Base-by-base conservation (phyloP, 1,140 invertebrate species). In the Cepaea nemoralis region DNA sequence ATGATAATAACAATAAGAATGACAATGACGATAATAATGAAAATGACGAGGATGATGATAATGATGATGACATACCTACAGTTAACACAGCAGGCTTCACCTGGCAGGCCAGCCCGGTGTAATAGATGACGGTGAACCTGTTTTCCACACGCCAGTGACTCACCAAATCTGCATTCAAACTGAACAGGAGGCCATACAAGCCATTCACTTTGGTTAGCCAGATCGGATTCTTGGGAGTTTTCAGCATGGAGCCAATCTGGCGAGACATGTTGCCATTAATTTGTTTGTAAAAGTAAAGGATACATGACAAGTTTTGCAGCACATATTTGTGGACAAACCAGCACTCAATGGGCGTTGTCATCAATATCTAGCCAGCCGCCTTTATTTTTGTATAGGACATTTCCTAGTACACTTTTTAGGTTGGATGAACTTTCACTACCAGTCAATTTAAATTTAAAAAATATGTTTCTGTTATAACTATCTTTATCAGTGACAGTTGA, bases 111-210 rank as follows among this genome's bases (percentile, higher is more conserved):
- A 95, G 94, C 86, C 94, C 95, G 1, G 95, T 95, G 86, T 95
- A 95, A 89, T 96, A 96, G 83, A 94, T 93, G 27, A 96, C 92
- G 81, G 95, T 94, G 87, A 96, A 96, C 66, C 95, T 94, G 84
- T 84, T 93, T 90, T 96, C 96, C 16, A 95, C 95, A 78, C 96
- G 94, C 91, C 96, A 96, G 90, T 96, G 95, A 84, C 95, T 93
- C 40, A 96, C 92, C 27, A 96, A 91, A 86, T 96, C 95, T 63
- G 94, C 92, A 87, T 96, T 96, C 0, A 94, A 94, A 88, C 96
- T 96, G 88, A 96, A 96, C 0, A 96, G 90, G 0, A 96, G 92
- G 1, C 95, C 95, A 84, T 94, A 95, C 86, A 95, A 94, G 0
- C 94, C 94, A 0, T 94, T 93, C 81, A 95, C 94, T 71, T 93